Conservation (phyloP, 2,113 vertebrate species). For the Colossoma macropomum region DNA sequence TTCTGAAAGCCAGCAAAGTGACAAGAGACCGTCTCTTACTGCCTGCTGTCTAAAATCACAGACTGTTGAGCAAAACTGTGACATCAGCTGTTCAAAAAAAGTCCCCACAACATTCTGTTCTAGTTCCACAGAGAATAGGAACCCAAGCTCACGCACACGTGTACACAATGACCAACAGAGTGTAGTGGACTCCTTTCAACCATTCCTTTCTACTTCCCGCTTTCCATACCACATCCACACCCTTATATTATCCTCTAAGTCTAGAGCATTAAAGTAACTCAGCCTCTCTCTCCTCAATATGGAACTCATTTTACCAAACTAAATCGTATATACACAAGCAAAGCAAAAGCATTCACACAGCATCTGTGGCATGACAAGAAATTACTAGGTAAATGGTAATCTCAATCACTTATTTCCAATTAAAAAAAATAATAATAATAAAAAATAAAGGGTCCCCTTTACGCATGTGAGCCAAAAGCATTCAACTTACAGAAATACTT, state of each 20-base stretch:
- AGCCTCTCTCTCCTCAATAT: background rate
- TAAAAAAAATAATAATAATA: no score
- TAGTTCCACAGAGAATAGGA: background rate
- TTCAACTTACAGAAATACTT: no score
- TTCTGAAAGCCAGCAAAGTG: background rate
- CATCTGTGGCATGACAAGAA: background rate
- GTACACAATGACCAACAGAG: background rate
- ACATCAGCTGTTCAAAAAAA: conserved; percentile 4
- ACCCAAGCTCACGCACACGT: background rate
- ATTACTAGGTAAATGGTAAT: no score
- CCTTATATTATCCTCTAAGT: background rate
- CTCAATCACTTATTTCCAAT: no score
- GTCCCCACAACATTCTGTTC: conserved; percentile 2
- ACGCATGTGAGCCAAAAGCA: no score
- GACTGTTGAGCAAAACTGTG: background rate
- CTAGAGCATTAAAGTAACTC: background rate
- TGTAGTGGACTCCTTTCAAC: background rate
- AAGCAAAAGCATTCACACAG: background rate
- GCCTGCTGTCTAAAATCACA: background rate
- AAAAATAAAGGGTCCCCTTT: no score
- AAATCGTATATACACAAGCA: background rate
- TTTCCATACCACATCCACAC: conserved; percentile 3
- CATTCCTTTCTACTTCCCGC: background rate
- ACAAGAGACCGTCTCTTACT: background rate
- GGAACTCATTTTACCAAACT: background rate